These are phyloP conservation scores for Euura lappo DNA, from an alignment of 1,140 invertebrate species.

Conservation along the genomic window DNA sequence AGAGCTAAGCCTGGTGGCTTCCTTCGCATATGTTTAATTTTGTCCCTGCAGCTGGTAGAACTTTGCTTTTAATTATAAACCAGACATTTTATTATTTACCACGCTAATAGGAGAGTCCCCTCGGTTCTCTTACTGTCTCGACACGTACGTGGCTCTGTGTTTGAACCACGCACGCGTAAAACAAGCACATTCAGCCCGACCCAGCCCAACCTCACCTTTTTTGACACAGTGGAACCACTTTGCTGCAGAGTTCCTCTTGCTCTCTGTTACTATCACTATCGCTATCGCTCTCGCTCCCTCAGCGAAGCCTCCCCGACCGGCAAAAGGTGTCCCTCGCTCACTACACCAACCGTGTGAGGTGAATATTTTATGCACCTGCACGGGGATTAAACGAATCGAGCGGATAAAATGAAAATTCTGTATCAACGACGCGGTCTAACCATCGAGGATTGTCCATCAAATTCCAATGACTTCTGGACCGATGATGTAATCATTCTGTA, in stretches of 20 bases:
- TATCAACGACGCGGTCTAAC: not conserved
- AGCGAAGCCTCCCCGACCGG: not conserved
- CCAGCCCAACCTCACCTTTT: no score
- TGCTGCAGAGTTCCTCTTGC: no score
- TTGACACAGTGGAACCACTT: no score
- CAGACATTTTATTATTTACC: constrained; percentile 7
- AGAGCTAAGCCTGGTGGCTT: not conserved
- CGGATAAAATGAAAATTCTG: constrained; percentile 48
- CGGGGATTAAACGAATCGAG: constrained; percentile 57
- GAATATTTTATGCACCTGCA: constrained; percentile 60
- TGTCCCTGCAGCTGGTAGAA: not conserved
- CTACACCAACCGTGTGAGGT: constrained; percentile 32
- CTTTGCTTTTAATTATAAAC: constrained; percentile 1
- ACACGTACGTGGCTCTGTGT: no score
- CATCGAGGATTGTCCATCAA: not conserved
- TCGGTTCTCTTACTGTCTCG: not conserved
- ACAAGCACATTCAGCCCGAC: no score
- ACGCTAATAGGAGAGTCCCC: not conserved
- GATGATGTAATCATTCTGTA: not conserved
- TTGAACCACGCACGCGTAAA: no score
- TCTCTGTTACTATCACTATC: not conserved
- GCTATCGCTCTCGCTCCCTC: not conserved
- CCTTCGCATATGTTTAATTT: constrained; percentile 4
- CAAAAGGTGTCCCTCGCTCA: not conserved
- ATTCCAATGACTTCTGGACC: not conserved